Conservation (phyloP, 2,888 invertebrate species). For the Malthinus seriepunctatus region DNA sequence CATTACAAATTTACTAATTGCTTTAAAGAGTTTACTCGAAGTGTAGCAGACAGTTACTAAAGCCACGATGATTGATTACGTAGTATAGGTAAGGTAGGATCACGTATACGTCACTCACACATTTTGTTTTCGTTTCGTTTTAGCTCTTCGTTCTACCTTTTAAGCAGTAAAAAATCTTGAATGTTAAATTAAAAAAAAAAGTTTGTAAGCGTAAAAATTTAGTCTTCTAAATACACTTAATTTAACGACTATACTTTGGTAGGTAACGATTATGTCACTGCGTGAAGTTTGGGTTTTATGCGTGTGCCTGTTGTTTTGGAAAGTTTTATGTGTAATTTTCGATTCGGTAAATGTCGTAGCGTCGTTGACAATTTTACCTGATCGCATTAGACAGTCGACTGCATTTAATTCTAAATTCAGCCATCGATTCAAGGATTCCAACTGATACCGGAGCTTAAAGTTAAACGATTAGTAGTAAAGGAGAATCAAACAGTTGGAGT, state of each 20-base stretch:
- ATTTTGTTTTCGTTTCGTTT: constrained; percentile 30
- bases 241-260: neutral
- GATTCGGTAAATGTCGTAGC: constrained; percentile 1
- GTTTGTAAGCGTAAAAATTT: no score
- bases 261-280: constrained; percentile 15
- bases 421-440: constrained; percentile 14
- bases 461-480: constrained; percentile 24
- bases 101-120: constrained; percentile 37
- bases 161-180: no score
- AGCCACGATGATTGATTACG: constrained; percentile 44
- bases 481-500: constrained; percentile 34
- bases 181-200: no score
- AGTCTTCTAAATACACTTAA: no score
- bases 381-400: neutral
- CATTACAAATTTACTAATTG: constrained; percentile 38
- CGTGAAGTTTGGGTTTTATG: constrained; percentile 9
- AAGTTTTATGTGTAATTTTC: constrained; percentile 10
- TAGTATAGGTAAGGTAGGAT: constrained; percentile 37
- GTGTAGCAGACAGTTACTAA: constrained; percentile 34
- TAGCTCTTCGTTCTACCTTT: constrained; percentile 18
- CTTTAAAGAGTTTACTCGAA: constrained; percentile 28
- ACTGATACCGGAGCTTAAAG: constrained; percentile 20
- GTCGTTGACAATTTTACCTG: constrained; percentile 11
- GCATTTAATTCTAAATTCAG: constrained; percentile 13
- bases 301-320: constrained; percentile 7